Evolutionary conservation across 1,140 invertebrate species (phyloP), one percentile per base, ranked within the genome.

Genomic region (Pachyrhynchus sulphureomaculatus): DNA sequence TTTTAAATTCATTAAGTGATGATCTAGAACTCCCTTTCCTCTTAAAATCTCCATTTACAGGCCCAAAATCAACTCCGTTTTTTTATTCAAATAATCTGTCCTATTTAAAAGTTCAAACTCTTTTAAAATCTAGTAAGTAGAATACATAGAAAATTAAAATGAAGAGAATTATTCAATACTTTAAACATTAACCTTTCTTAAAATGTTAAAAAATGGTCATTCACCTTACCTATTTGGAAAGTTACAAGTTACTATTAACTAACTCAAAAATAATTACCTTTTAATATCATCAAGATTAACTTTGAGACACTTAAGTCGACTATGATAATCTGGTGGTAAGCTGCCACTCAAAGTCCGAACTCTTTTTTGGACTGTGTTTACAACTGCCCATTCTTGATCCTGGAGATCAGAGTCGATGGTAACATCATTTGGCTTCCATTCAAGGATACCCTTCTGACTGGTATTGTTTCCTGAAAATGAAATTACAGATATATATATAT

Each of bases 341-440:
- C 77, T 79, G 23, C 80, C 82, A 67, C 81, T 83, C 2, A 81
- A 72, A 12, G 80, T 83, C 37, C 81, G 74, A 47, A 76, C 77
- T 44, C 82, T 75, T 34, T 78, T 78, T 55, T 79, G 84, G 64
- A 89, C 84, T 23, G 87, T 87, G 64, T 90, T 86, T 4, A 92
- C 87, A 33, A 91, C 78, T 2, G 88, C 87, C 90, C 90, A 91
- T 75, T 92, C 89, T 67, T 88, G 85, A 73, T 90, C 89, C 71
- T 88, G 86, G 37, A 84, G 84, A 66, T 90, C 88, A 5, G 85
- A 85, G 64, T 89, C 88, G 17, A 85, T 82, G 24, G 88, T 85
- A 37, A 89, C 83, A 71, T 88, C 89, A 61, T 84, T 85, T 2
- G 88, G 88, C 72, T 86, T 86, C 91, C 90, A 93, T 77, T 92